Conservation (phyloP, 1,140 invertebrate species). For the Saxidomus purpurata region DNA sequence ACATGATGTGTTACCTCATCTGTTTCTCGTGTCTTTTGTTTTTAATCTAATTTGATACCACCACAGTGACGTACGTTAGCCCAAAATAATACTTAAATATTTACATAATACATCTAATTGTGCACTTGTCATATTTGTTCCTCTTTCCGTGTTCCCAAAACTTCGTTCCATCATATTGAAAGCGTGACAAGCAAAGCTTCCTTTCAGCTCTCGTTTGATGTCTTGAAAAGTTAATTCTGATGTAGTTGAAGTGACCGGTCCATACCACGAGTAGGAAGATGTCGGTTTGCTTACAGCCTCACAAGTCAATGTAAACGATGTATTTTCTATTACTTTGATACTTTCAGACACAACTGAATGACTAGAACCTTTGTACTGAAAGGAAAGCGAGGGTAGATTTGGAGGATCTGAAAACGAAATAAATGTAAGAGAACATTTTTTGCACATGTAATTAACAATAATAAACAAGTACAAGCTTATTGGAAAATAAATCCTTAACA, state of each 20-base stretch:
- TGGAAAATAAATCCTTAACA: no score
- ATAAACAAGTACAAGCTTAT: no score
- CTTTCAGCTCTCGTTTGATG: not conserved
- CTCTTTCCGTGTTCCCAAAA: not conserved
- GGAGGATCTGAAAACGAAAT: no score
- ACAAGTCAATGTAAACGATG: not conserved
- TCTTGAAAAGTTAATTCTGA: not conserved
- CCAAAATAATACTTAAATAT: not conserved
- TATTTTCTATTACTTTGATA: not conserved
- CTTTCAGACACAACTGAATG: not conserved
- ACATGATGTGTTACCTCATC: no score
- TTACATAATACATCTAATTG: not conserved
- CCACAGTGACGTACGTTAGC: no score
- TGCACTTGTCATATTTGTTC: not conserved
- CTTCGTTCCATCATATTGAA: not conserved
- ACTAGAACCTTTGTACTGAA: no score
- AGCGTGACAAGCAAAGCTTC: not conserved
- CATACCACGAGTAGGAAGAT: not conserved
- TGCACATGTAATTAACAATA: no score
- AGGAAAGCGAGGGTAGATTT: no score
- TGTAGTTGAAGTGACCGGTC: not conserved
- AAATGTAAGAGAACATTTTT: no score
- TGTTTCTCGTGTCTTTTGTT: no score
- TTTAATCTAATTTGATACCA: no score
- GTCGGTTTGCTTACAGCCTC: not conserved